These are phyloP conservation scores for Hystrix cristata DNA, from an alignment of 2,113 vertebrate species.

Conservation along the genomic window DNA sequence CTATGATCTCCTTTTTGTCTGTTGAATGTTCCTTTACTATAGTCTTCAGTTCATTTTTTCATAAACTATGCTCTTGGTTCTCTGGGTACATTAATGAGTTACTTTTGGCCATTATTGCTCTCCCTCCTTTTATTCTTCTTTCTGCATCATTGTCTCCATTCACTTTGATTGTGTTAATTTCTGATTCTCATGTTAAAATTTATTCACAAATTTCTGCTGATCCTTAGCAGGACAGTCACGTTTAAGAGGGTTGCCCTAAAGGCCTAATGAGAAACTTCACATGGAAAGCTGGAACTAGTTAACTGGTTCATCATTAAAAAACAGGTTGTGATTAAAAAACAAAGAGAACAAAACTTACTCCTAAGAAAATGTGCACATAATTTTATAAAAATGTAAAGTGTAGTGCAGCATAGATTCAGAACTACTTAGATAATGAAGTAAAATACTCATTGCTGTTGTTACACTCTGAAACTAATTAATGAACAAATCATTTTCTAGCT, in stretches of 20 bases:
- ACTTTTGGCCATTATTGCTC: neutral
- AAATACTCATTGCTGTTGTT: slow-evolving; percentile 3
- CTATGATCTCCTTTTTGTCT: neutral
- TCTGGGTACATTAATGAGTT: neutral
- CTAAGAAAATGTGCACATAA: neutral
- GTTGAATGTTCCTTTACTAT: slow-evolving; percentile 3
- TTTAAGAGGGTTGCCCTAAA: neutral
- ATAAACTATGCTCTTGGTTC: neutral
- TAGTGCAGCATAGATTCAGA: neutral
- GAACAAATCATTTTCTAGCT: slow-evolving; percentile 52
- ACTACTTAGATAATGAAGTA: neutral
- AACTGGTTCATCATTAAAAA: neutral
- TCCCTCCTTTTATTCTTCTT: neutral
- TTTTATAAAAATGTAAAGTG: neutral
- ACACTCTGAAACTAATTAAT: neutral
- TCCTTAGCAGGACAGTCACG: slow-evolving; percentile 13
- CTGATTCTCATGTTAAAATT: neutral
- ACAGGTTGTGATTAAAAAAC: neutral
- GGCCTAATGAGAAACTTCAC: neutral
- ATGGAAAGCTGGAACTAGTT: neutral
- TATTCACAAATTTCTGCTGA: slow-evolving; percentile 23
- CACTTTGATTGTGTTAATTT: neutral
- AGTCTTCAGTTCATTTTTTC: neutral
- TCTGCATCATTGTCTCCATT: neutral
- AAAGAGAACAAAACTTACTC: neutral